Conservation (phyloP, 1,140 invertebrate genomes). For the Adoxophyes honmai region DNA sequence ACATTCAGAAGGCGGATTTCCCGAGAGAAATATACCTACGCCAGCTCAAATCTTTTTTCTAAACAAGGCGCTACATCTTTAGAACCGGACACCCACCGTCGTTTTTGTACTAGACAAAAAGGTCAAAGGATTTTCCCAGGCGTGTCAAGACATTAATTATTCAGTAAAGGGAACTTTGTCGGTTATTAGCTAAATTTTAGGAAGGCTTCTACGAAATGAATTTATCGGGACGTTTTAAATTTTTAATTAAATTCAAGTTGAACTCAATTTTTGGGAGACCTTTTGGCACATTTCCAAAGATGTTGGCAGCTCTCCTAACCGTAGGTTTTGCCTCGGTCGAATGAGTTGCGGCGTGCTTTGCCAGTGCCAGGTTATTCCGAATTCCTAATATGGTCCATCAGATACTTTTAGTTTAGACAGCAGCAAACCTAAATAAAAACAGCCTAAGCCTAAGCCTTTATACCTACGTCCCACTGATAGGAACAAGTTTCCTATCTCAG, state of each 20-base stretch:
- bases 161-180: background rate
- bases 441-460: no score
- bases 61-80: conserved; percentile 3
- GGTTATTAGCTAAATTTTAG: conserved; percentile 5
- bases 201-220: background rate
- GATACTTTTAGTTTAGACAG: no score
- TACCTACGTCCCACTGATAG: no score
- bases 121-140: conserved; percentile 6
- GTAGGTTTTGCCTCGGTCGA: no score
- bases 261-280: background rate
- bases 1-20: conserved; percentile 7
- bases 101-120: conserved; percentile 6
- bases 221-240: background rate
- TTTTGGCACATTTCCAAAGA: conserved; percentile 10
- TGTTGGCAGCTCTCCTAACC: conserved; percentile 2
- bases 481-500: no score
- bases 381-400: no score
- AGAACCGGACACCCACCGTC: background rate
- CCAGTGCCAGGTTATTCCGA: no score
- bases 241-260: conserved; percentile 12
- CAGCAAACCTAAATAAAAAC: no score
- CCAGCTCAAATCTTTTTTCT: conserved; percentile 10
- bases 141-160: background rate
- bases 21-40: conserved; percentile 11
- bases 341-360: no score